These are phyloP conservation scores for Smittia sp. DNA, from an alignment of 2,888 invertebrate species.

Conservation along the genomic window DNA sequence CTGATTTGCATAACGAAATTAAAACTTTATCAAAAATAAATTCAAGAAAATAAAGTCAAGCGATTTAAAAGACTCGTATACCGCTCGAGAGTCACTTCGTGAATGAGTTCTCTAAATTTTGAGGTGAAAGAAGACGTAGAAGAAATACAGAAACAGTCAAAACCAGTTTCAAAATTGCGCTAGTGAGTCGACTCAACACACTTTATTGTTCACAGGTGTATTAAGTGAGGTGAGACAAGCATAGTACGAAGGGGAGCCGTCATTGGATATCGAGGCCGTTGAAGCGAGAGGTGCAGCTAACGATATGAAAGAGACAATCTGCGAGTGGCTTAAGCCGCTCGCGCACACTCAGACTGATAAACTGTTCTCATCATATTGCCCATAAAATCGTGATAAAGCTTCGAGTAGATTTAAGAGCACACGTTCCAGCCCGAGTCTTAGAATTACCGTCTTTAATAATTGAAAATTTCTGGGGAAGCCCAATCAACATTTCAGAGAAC, in stretches of 20 bases:
- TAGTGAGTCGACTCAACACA: constrained; percentile 32
- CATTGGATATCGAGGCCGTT: constrained; percentile 6
- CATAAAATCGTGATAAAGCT: too few species aligned
- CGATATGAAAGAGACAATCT: neutral
- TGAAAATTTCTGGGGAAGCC: neutral
- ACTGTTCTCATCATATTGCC: too few species aligned
- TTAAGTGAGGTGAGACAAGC: neutral
- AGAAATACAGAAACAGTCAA: constrained; percentile 17
- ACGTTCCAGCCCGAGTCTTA: too few species aligned
- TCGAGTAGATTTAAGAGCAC: too few species aligned
- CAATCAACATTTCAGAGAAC: neutral
- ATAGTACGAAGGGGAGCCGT: neutral
- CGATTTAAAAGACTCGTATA: constrained; percentile 26
- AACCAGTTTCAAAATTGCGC: constrained; percentile 28
- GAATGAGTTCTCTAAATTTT: constrained; percentile 13
- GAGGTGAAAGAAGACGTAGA: constrained; percentile 10
- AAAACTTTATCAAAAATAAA: constrained; percentile 14
- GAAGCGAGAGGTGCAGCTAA: neutral
- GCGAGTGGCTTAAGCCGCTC: neutral
- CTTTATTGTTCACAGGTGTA: constrained; percentile 37
- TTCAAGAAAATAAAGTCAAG: constrained; percentile 24
- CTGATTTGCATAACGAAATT: neutral
- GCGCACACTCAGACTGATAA: neutral
- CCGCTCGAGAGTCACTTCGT: constrained; percentile 34
- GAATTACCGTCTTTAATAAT: neutral